Evolutionary conservation across 2,888 invertebrate species (phyloP), one percentile per base, ranked within the genome.

Genomic region (Trissoscelio sp.): DNA sequence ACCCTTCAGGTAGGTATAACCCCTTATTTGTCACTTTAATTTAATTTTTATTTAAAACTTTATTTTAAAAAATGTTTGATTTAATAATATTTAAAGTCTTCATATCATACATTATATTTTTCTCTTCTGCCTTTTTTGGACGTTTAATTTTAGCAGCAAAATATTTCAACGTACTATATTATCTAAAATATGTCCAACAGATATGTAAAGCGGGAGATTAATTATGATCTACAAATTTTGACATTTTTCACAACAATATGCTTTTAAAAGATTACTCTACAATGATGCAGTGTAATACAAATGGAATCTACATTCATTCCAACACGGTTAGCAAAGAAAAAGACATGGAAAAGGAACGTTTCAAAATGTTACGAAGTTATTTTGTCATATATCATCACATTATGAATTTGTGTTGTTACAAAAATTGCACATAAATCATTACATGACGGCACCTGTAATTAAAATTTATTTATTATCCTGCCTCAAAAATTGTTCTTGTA

Each of bases 311-410:
- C 64, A 64, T 78, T 78, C 70, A 70, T 70, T 48, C 70, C 70
- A 64, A 31, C 64, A 44, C 64, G 64, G 57, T 78, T 64, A 77
- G 51, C 46, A 7, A 53, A 78, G 24, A 78, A 58, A 55, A 70
- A 64, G 42, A 72, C 42, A 55, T 18, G 64, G 42, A 62, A 58
- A 67, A 72, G 34, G 12, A 70, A 22, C 39, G 64, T 22, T 78
- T 70, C 39, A 70, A 64, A 66, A 70, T 66, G 57, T 66, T 64
- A 57, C 78, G 28, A 70, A 31, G 78, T 78, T 78, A 62, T 77
- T 77, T 77, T 77, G 70, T 72, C 78, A 78, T 78, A 78, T 78
- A 78, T 78, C 78, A 78, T 58, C 72, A 24, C 78, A 78, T 70
- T 55, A 46, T 78, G 64, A 78, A 70, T 48, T 64, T 46, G 39